A percentile compares a stretch with the other conserved stretches of the same genome.
Conservation (phyloP, 2,888 invertebrate species). For the Leptinotarsa tumamoca region DNA sequence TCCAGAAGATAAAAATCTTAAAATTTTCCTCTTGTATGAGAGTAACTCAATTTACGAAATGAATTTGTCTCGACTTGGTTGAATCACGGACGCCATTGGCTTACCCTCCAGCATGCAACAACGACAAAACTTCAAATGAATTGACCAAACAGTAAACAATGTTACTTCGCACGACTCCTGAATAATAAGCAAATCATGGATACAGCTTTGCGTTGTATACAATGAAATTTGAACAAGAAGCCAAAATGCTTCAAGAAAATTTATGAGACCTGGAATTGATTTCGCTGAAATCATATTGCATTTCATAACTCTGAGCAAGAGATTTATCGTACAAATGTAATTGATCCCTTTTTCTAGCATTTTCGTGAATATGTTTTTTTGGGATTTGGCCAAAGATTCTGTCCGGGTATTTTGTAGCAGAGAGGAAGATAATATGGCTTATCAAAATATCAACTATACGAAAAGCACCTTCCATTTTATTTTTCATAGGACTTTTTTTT, state of each 20-base stretch:
- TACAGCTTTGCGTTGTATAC: conserved; percentile 4
- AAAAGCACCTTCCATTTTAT: too few species aligned
- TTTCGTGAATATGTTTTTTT: too few species aligned
- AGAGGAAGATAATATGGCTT: too few species aligned
- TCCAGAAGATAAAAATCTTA: not conserved
- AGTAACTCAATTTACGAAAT: conserved; percentile 18
- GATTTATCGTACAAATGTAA: too few species aligned
- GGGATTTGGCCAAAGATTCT: too few species aligned
- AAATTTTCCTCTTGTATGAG: not conserved
- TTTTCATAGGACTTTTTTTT: too few species aligned
- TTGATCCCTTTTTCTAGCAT: too few species aligned
- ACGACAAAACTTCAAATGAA: conserved; percentile 63
- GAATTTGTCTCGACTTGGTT: conserved; percentile 6
- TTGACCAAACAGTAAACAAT: conserved; percentile 65
- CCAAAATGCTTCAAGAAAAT: not conserved
- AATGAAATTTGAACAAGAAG: conserved; percentile 6
- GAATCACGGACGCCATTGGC: conserved; percentile 26
- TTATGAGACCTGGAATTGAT: not conserved
- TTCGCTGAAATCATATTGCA: too few species aligned
- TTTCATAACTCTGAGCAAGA: too few species aligned
- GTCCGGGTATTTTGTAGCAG: too few species aligned
- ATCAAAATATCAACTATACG: too few species aligned
- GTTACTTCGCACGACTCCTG: conserved; percentile 61
- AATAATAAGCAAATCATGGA: conserved; percentile 56
- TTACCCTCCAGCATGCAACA: conserved; percentile 52